Evolutionary conservation across 2,113 vertebrate genomes (phyloP).

Genomic region (Ceuthmochares aereus): DNA sequence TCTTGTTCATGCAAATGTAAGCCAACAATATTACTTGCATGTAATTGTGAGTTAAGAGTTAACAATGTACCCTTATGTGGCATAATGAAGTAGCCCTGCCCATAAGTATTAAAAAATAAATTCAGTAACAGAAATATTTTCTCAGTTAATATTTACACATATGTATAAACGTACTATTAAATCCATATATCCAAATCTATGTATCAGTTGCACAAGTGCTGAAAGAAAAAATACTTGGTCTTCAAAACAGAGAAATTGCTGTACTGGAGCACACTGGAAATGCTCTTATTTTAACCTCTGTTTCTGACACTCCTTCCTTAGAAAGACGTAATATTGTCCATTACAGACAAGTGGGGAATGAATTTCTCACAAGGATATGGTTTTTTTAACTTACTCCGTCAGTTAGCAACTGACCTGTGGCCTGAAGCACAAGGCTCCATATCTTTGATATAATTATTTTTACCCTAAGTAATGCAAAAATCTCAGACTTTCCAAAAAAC

Average conservation of each 20-base stretch:
- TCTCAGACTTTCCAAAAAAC: not conserved
- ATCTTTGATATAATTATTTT: constrained; percentile 7
- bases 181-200: not conserved
- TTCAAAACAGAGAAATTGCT: not conserved
- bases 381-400: not conserved
- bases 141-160: not conserved
- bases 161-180: not conserved
- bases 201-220: not conserved
- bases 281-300: not conserved
- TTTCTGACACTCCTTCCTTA: not conserved
- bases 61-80: not conserved
- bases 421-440: not conserved
- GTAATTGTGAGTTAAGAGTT: not conserved
- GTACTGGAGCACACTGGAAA: not conserved
- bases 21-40: not conserved
- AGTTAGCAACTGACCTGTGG: not conserved
- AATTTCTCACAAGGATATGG: not conserved
- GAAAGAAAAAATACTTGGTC: not conserved
- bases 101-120: not conserved
- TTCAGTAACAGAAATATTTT: not conserved
- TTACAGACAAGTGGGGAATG: not conserved
- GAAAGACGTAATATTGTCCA: not conserved
- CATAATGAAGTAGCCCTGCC: not conserved
- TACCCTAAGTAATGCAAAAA: not conserved
- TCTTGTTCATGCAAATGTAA: not conserved